These are phyloP conservation scores for Rhynchotus rufescens DNA, from an alignment of 2,797 vertebrate genomes.

Conservation along the genomic window DNA sequence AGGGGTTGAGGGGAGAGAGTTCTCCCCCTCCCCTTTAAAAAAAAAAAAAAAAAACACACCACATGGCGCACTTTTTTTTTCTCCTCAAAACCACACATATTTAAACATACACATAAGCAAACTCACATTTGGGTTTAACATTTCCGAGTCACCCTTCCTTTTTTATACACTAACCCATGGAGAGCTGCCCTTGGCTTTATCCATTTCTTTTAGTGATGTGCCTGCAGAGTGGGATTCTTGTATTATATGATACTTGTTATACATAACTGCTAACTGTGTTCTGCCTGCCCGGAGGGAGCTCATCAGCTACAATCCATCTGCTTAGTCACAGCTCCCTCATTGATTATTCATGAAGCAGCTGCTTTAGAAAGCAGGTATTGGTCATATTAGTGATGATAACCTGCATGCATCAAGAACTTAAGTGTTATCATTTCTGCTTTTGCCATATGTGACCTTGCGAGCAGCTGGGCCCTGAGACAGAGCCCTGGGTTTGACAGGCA, in stretches of 20 bases:
- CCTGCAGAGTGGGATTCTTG: background rate
- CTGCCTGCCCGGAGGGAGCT: conserved; percentile 29
- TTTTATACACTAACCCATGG: background rate
- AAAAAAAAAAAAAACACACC: no score
- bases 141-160: background rate
- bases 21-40: background rate
- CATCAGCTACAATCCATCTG: conserved; percentile 64
- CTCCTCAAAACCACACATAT: background rate
- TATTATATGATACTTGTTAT: conserved; percentile 34
- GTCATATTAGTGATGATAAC: conserved; percentile 30
- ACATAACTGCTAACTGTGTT: conserved; percentile 33
- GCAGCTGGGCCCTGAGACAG: background rate
- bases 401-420: background rate
- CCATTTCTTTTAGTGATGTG: background rate
- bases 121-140: background rate
- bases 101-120: background rate
- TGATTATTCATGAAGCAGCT: conserved; percentile 70
- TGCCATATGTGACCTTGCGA: conserved; percentile 21
- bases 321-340: conserved; percentile 47
- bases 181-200: background rate
- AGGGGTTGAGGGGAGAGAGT: background rate
- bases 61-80: background rate
- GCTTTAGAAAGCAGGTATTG: conserved; percentile 48
- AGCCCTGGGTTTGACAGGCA: background rate
- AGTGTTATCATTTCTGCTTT: background rate